Base-by-base conservation (phyloP, 30 jellyfish, hydroid and myxozoan species). In the Aurelia sp. region DNA sequence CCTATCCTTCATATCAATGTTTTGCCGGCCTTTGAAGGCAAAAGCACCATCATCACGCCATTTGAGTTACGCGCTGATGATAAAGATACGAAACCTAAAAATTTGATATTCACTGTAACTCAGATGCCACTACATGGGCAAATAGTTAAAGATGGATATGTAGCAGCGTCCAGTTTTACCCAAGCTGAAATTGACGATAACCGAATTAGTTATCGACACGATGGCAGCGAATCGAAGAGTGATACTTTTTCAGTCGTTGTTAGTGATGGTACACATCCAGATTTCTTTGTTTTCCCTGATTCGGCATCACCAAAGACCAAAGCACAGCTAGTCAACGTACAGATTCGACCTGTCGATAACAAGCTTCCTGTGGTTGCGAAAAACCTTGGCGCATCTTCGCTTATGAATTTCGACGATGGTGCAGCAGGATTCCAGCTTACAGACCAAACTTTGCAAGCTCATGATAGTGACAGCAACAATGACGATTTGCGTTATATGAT, bases 41-140 rank as follows among this genome's bases (percentile, higher is more conserved):
- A 82, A 17, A 74, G 59, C 66, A 78, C 97, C 1, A 55, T 90
- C 30, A 90, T 96, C 68, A 96, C 99, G 4, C 98, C 99, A 13
- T 90, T 90, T 31, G 99, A 96, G 69, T 59, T 96, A 44, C 74
- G 90, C 12, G 98, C 99, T 20, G 91, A 70, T 16, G 98, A 96
- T 86, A 82, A 81, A 30, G 99, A 96, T 60, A 89, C 97, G n/a
- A 80, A 74, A 61, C 84, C 96, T 6, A 64, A 72, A 35, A 38
- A 86, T 40, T 33, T 96, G 44, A 40, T 59, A 16, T 96, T 78
- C 63, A 76, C 91, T 24, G 91, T 96, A 4, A 74, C 86, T 17
- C 94, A 82, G 24, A 84, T 78, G 16, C 99, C 99, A 22, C 84
- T 79, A 27, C 97, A 90, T 61, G 99, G 99, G 1, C 81, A 24